Evolutionary conservation across 2,113 vertebrate genomes (phyloP), one percentile per base, ranked within the genome.

Genomic region (Centrocercus urophasianus): DNA sequence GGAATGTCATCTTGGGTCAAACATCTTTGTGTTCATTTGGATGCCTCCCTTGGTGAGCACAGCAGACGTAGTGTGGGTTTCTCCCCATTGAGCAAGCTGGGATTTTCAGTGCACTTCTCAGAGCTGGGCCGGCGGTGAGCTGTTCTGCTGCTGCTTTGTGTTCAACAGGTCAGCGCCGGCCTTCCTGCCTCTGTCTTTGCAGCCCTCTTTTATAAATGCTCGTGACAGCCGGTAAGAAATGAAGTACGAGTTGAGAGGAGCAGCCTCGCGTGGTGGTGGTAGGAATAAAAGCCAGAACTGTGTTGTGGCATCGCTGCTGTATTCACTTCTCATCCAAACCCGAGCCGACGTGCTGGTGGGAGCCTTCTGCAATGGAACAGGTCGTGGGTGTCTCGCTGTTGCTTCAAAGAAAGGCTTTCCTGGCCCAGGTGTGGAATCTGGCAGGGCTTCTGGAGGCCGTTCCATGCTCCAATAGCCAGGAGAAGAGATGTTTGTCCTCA

Each of bases 111-210:
- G 42, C 30, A 3, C 9, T 32, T 88, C 81, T 81, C 74, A 43
- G 65, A 69, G 25, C 64, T 57, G 86, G 52, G 47, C 47, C 22
- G 10, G 20, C 21, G 21, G 47, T 12, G 47, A 11, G 24, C 43
- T 48, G 6, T 25, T 4, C 75, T 71, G 83, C 73, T 83, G 73
- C 36, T 60, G 52, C 81, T 86, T 88, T 43, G 7, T 0, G 0
- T 93, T 79, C 45, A 0, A 0, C 63, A 22, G 5, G 17, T 71
- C 3, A 1, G 59, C 0, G 0, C 34, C 83, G 24, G 21, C 90
- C 60, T 78, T 63, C 56, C 65, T 66, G 3, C 50, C 52, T 71
- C 42, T 60, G 32, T 42, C 74, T 76, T 83, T 8, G 2, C 54
- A 59, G 52, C 76, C 79, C 45, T 72, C 42, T 76, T 56, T 84